These are phyloP conservation scores for Andricus grossulariae DNA, from an alignment of 1,140 invertebrate genomes.

Conservation along the genomic window DNA sequence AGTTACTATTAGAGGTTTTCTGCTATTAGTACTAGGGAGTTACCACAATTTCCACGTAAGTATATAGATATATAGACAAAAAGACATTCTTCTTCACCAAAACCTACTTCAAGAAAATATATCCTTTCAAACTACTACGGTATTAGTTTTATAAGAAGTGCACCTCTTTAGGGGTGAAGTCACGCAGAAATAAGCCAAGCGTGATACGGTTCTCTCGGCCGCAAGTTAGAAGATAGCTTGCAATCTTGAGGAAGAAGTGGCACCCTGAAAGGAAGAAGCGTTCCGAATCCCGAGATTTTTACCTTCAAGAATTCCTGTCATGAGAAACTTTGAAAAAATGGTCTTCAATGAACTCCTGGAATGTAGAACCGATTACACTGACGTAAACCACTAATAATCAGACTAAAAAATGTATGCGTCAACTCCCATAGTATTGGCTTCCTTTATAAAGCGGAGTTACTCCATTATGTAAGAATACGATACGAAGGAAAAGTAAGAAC, in stretches of 20 bases:
- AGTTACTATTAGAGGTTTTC: no score
- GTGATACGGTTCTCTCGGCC: constrained; percentile 2
- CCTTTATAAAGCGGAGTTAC: not conserved
- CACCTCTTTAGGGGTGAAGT: constrained; percentile 21
- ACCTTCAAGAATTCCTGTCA: not conserved
- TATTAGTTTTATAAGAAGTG: not conserved
- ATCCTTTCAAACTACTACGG: no score
- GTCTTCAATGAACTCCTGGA: not conserved
- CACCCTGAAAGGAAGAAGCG: not conserved
- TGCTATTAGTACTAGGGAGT: no score
- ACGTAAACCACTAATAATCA: no score
- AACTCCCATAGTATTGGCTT: no score
- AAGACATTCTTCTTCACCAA: no score
- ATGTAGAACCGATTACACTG: no score
- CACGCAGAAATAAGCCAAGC: constrained; percentile 25
- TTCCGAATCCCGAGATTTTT: not conserved
- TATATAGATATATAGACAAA: no score
- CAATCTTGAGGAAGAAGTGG: constrained; percentile 6
- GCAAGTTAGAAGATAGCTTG: constrained; percentile 12
- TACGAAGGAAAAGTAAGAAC: constrained; percentile 45
- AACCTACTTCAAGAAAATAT: no score
- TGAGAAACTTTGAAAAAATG: not conserved
- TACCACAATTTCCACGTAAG: no score
- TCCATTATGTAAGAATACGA: constrained; percentile 35
- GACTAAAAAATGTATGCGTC: no score